Evolutionary conservation across 2,888 invertebrate species (phyloP).

Genomic region (Antheraea assamensis): DNA sequence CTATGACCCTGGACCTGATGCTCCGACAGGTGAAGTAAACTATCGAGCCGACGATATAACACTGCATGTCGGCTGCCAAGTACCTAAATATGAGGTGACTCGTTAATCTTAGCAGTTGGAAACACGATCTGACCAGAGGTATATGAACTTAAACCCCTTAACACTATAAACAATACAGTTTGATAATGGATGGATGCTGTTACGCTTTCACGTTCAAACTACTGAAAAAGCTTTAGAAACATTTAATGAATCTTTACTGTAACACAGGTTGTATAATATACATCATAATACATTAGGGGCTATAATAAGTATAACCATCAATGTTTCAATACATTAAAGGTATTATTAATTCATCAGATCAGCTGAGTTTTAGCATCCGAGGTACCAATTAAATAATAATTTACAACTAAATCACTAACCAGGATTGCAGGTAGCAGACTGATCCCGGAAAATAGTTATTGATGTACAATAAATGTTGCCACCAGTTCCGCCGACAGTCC

Average conservation of each 20-base stretch:
- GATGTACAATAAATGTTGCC: slow-evolving; percentile 48
- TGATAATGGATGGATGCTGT: too few relatives aligned
- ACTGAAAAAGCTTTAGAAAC: too few relatives aligned
- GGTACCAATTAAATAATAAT: neutral
- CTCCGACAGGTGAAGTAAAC: slow-evolving; percentile 32
- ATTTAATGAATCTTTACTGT: too few relatives aligned
- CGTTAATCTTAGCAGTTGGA: neutral
- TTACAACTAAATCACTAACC: slow-evolving; percentile 32
- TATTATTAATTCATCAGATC: too few relatives aligned
- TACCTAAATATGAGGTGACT: slow-evolving; percentile 37
- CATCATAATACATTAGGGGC: too few relatives aligned
- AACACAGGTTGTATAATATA: too few relatives aligned
- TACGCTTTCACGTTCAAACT: too few relatives aligned
- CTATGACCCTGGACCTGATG: slow-evolving; percentile 22
- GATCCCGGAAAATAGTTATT: slow-evolving; percentile 45
- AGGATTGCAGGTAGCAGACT: slow-evolving; percentile 39
- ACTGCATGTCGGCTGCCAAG: slow-evolving; percentile 48
- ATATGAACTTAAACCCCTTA: too few relatives aligned
- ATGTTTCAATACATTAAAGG: too few relatives aligned
- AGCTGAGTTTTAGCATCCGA: too few relatives aligned
- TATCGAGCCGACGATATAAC: slow-evolving; percentile 38
- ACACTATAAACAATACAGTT: too few relatives aligned
- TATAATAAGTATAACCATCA: too few relatives aligned
- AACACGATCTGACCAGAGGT: neutral
- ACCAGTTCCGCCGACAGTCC: slow-evolving; percentile 47